These are phyloP conservation scores for Drosophila obscura DNA, from an alignment of 1,140 invertebrate species.

Conservation along the genomic window DNA sequence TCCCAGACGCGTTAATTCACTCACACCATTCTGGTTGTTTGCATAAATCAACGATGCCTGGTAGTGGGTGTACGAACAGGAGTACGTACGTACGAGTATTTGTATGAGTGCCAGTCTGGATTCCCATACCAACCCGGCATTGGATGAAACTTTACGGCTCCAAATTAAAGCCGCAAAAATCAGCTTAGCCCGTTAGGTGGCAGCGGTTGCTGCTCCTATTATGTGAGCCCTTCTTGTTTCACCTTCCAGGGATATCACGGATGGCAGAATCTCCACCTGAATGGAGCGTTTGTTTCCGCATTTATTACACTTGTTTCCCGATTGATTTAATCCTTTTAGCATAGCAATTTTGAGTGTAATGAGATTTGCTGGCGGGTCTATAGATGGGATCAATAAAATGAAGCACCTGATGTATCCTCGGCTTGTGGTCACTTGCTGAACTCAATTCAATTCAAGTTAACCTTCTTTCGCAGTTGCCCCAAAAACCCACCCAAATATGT, in stretches of 20 bases:
- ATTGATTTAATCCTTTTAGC: constrained; percentile 69
- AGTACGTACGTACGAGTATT: constrained; percentile 23
- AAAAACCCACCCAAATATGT: constrained; percentile 7
- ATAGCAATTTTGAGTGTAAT: constrained; percentile 62
- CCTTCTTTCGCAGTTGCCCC: too few species aligned
- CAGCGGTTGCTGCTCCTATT: too few species aligned
- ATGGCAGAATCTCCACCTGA: constrained; percentile 45
- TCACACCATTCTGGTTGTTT: constrained; percentile 69
- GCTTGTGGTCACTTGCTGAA: constrained; percentile 26
- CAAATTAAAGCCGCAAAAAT: constrained; percentile 73
- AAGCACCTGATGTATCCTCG: constrained; percentile 27
- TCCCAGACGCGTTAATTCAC: constrained; percentile 73
- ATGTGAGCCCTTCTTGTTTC: constrained; percentile 8
- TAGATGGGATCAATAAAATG: constrained; percentile 23
- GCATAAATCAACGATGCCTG: constrained; percentile 66
- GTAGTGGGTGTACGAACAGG: background rate
- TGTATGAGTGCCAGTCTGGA: background rate
- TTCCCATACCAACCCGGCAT: background rate
- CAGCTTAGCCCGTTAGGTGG: constrained; percentile 55
- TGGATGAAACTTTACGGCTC: constrained; percentile 50
- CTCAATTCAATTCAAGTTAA: constrained; percentile 14
- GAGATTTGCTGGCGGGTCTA: constrained; percentile 19
- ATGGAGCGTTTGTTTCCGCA: constrained; percentile 54
- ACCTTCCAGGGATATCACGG: constrained; percentile 16
- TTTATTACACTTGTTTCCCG: constrained; percentile 62